Evolutionary conservation across 2,113 vertebrate species (phyloP).

Genomic region (Alces alces): DNA sequence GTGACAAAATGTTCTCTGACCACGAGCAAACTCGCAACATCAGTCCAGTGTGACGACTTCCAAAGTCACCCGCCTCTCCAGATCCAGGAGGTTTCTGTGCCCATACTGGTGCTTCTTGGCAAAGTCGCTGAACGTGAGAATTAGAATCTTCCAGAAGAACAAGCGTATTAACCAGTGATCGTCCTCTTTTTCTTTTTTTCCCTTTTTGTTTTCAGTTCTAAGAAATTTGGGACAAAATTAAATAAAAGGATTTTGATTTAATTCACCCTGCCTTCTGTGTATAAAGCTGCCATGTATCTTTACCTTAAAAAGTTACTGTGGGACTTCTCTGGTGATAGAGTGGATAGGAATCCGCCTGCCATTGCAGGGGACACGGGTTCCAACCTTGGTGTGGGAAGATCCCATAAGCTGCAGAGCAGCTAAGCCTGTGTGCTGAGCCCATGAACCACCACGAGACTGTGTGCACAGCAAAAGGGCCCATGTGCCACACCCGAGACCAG

Average conservation of each 20-base stretch:
- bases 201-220: not conserved
- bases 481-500: not conserved
- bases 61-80: not conserved
- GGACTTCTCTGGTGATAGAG: not conserved
- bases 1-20: not conserved
- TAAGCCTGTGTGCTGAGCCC: not conserved
- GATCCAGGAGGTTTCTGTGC: not conserved
- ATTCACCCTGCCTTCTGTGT: not conserved
- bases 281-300: not conserved
- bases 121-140: not conserved
- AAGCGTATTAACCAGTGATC: not conserved
- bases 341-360: not conserved
- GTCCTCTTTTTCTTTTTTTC: not conserved
- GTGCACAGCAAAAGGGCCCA: accelerated
- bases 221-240: not conserved
- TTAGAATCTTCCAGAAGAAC: not conserved
- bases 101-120: not conserved
- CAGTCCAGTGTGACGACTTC: not conserved
- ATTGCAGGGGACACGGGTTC: not conserved
- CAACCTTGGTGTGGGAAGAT: not conserved
- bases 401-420: not conserved
- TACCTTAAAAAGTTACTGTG: not conserved
- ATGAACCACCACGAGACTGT: not conserved
- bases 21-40: not conserved
- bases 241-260: not conserved